A percentile compares a stretch with the other conserved stretches of the same genome.
Conservation (phyloP, 2,888 invertebrate genomes). For the Linyphia triangularis region DNA sequence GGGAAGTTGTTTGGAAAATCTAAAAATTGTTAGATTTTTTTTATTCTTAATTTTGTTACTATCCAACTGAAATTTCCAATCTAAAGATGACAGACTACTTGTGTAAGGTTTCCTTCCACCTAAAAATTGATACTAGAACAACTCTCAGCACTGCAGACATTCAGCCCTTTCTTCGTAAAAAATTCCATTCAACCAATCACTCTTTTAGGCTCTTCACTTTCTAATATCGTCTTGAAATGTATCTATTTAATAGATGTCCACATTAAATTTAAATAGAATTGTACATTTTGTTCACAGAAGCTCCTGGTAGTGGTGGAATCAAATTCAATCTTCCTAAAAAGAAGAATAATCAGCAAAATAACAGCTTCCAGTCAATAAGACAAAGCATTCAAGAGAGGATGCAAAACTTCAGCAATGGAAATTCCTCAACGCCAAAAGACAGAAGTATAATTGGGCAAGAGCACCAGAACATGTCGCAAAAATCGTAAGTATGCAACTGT, state of each 20-base stretch:
- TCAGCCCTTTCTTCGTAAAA: too few species aligned
- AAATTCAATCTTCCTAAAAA: slow-evolving; percentile 70
- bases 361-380: neutral
- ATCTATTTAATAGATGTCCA: neutral
- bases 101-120: too few species aligned
- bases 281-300: slow-evolving; percentile 14
- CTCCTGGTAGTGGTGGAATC: slow-evolving; percentile 67
- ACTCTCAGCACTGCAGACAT: too few species aligned
- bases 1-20: too few species aligned
- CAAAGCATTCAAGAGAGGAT: slow-evolving; percentile 35
- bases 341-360: slow-evolving; percentile 1
- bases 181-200: too few species aligned
- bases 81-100: too few species aligned
- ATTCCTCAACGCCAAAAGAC: neutral
- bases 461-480: slow-evolving; percentile 19
- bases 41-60: too few species aligned
- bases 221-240: too few species aligned
- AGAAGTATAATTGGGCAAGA: neutral
- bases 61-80: too few species aligned
- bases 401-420: slow-evolving; percentile 27
- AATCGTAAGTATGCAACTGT: slow-evolving; percentile 48
- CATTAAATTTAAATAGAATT: neutral
- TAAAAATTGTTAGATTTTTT: too few species aligned
- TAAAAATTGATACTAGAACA: too few species aligned
- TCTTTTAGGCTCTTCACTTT: too few species aligned